Conservation (phyloP, 2,888 invertebrate species). For the Heliconius charithonia region DNA sequence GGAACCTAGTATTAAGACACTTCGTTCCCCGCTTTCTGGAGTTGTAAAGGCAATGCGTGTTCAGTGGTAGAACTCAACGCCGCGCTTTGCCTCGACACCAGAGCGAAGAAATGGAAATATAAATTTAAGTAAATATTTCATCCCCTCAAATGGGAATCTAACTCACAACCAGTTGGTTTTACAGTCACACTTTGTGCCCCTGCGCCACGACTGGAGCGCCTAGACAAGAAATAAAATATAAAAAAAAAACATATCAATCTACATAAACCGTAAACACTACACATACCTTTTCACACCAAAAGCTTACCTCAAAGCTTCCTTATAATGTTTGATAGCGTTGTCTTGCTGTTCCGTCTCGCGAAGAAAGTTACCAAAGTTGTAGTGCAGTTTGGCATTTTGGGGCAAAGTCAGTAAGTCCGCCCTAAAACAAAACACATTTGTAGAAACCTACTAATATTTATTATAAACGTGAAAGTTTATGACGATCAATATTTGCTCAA, state of each 20-base stretch:
- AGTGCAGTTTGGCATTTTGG: constrained; percentile 95
- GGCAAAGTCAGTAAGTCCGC: constrained; percentile 92
- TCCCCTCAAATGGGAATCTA: too few relatives aligned
- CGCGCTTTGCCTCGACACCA: too few relatives aligned
- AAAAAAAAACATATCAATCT: background rate
- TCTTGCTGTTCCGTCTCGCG: constrained; percentile 89
- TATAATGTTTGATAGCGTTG: constrained; percentile 90
- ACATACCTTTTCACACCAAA: background rate
- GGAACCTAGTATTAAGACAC: too few relatives aligned
- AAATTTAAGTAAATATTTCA: too few relatives aligned
- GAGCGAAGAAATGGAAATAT: too few relatives aligned
- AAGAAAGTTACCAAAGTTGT: constrained; percentile 94
- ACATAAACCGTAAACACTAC: background rate
- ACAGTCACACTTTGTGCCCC: too few relatives aligned
- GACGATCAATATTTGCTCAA: background rate
- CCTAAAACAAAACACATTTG: constrained; percentile 84
- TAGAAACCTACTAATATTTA: constrained; percentile 32
- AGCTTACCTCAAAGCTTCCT: constrained; percentile 89
- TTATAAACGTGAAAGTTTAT: background rate
- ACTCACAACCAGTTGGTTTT: too few relatives aligned
- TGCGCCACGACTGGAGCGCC: too few relatives aligned
- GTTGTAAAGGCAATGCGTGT: too few relatives aligned
- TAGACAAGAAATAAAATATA: too few relatives aligned
- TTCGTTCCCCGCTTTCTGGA: too few relatives aligned
- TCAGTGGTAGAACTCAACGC: too few relatives aligned